Conservation (phyloP, 2,113 vertebrate species). For the Dipodomys ordii region DNA sequence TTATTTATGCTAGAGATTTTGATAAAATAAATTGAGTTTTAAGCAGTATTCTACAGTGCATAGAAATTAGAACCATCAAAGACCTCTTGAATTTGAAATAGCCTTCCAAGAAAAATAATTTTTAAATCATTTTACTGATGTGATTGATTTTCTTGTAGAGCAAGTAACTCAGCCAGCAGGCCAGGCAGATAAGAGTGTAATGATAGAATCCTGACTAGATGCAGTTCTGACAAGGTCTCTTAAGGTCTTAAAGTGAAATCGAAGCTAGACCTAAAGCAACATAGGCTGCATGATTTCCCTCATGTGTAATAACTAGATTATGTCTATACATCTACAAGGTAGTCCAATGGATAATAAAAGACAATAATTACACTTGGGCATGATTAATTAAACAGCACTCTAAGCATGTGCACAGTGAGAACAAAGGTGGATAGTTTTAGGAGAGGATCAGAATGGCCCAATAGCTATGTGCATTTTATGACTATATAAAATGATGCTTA, state of each 20-base stretch:
- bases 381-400: too few species aligned
- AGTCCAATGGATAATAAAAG: too few species aligned
- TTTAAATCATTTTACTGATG: conserved; percentile 53
- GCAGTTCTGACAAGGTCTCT: not conserved
- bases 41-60: conserved; percentile 57
- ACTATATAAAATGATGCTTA: too few species aligned
- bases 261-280: too few species aligned
- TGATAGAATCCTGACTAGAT: not conserved
- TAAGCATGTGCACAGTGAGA: too few species aligned
- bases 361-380: too few species aligned
- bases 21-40: conserved; percentile 66
- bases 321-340: too few species aligned
- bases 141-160: conserved; percentile 55
- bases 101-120: conserved; percentile 54
- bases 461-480: too few species aligned
- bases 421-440: too few species aligned
- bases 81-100: conserved; percentile 70
- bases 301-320: too few species aligned
- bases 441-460: too few species aligned
- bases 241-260: conserved; percentile 41
- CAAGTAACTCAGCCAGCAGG: not conserved
- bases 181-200: conserved; percentile 10
- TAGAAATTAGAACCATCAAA: conserved; percentile 69
- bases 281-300: too few species aligned
- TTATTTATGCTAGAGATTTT: conserved; percentile 64